Evolutionary conservation across 2,113 vertebrate species (phyloP), one percentile per base, ranked within the genome.

Genomic region (Lipophrys pholis): DNA sequence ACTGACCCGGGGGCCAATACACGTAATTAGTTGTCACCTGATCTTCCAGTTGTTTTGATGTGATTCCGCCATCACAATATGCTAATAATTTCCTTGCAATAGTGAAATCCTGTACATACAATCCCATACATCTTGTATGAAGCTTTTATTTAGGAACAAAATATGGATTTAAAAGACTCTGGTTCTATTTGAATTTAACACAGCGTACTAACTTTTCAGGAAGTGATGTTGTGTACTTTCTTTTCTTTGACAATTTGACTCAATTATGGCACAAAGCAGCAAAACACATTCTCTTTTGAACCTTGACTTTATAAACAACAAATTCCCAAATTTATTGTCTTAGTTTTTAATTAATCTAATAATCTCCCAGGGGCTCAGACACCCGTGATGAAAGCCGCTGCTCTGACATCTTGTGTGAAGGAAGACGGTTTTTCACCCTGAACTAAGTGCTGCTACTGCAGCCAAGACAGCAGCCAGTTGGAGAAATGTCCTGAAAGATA

Each of bases 401-500:
- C 51, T 21, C 21, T 61, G 70, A 75, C 46, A 67, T 78, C 67
- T 57, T 56, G 62, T 46, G 16, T 51, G 68, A 78, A 71, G 64
- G 69, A 81, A 64, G 57, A 38, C n/a, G 48, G 59, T 73, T 76
- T 80, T 79, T 30, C 77, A 78, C 57, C 69, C 75, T 76, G 59
- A 86, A 79, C 73, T 67, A 78, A 80, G 68, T 48, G 59, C 66
- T 50, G 51, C 82, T 64, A 46, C 56, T 30, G 35, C 12, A 6
- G 59, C 78, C 70, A 86, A 86, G 91, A 83, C 69, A 50, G 63
- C 66, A 83, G 78, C 78, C 85, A 88, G 73, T 68, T 67, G 87
- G 83, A 87, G 67, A 80, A 84, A 89, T 86, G 82, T 89, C 88
- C 87, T 80, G 78, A 87, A 81, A 91, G 76, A 82, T 83, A 73